phyloP scores from a whole-genome alignment of 2,888 invertebrate genomes.

The Seira ritae region DNA sequence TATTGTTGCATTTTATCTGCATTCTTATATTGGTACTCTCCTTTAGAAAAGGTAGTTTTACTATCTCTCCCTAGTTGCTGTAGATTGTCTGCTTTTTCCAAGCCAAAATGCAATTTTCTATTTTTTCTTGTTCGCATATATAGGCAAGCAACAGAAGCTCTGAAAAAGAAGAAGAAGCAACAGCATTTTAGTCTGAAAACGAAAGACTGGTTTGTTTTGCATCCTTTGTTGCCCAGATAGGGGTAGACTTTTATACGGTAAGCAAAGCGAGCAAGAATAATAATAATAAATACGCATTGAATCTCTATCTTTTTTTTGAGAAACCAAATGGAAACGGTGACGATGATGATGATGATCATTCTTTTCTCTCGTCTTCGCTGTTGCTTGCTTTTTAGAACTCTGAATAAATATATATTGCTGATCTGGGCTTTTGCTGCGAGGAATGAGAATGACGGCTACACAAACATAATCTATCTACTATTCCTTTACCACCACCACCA shows the following conservation, averaged over 20 bases:
- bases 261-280: background rate
- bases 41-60: constrained; percentile 21
- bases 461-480: constrained; percentile 26
- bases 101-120: background rate
- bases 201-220: background rate
- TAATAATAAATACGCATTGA: constrained; percentile 11
- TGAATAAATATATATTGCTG: constrained; percentile 7
- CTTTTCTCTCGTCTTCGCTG: background rate
- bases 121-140: constrained; percentile 30
- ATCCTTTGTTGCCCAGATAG: background rate
- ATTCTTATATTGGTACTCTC: constrained; percentile 25
- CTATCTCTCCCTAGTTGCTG: constrained; percentile 34
- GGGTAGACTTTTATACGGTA: background rate
- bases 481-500: constrained; percentile 49
- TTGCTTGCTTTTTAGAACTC: background rate
- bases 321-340: background rate
- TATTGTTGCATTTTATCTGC: constrained; percentile 56
- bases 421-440: background rate
- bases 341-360: background rate
- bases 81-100: constrained; percentile 19
- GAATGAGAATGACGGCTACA: constrained; percentile 23
- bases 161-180: constrained; percentile 46
- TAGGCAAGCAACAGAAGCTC: constrained; percentile 56
- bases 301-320: constrained; percentile 7
- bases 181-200: constrained; percentile 38